These are phyloP conservation scores for Melieria omissa DNA, from an alignment of 2,888 invertebrate species.

Conservation along the genomic window DNA sequence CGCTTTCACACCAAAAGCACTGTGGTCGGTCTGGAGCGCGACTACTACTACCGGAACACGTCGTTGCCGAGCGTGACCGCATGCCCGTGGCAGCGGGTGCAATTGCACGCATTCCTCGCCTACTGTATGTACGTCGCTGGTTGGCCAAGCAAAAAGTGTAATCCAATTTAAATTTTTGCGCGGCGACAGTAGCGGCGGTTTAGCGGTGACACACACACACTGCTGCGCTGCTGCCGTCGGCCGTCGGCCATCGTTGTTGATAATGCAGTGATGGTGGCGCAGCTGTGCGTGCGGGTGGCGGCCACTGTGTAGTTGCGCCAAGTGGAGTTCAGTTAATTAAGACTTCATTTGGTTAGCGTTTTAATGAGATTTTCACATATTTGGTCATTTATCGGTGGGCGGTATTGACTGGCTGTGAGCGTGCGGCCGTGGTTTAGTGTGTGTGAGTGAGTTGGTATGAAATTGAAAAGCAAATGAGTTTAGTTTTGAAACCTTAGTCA, in stretches of 20 bases:
- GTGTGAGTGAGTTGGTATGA: too few species aligned
- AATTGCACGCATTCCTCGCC: constrained; percentile 47
- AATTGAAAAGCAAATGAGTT: too few species aligned
- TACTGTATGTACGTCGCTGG: constrained; percentile 55
- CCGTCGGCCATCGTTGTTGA: neutral
- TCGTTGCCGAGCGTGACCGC: constrained; percentile 61
- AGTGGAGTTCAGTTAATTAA: neutral
- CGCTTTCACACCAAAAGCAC: constrained; percentile 62
- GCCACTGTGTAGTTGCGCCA: too few species aligned
- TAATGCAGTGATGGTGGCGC: too few species aligned
- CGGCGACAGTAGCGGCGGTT: neutral
- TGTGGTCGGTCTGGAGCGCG: constrained; percentile 62
- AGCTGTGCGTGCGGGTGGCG: too few species aligned
- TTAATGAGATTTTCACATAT: too few species aligned
- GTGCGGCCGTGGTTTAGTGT: too few species aligned
- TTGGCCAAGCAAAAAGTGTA: neutral
- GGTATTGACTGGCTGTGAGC: constrained; percentile 14
- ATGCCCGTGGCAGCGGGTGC: constrained; percentile 62
- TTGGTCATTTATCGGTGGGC: neutral
- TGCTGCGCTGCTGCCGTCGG: neutral
- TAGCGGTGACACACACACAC: neutral
- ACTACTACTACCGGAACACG: constrained; percentile 64
- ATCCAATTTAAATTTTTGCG: neutral
- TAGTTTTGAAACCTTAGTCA: too few species aligned
- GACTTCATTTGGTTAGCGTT: too few species aligned